phyloP scores from a whole-genome alignment of 1,140 invertebrate genomes.

The Aphidius gifuensis region DNA sequence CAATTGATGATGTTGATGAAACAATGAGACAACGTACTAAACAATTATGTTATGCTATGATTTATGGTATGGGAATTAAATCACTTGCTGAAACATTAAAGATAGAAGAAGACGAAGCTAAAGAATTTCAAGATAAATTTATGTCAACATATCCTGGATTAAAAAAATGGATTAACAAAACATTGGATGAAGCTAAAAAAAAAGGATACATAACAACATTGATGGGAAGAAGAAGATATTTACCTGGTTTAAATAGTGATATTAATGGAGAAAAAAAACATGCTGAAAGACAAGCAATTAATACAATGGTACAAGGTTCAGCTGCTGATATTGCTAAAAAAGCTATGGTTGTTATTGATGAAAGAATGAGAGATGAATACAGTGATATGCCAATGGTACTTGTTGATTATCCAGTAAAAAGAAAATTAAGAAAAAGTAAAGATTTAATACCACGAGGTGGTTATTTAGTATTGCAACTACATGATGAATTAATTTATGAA shows the following conservation, averaged over 20 bases:
- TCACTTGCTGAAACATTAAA: conserved; percentile 78
- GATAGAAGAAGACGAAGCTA: conserved; percentile 78
- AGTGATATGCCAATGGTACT: conserved; percentile 38
- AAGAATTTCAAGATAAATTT: conserved; percentile 78
- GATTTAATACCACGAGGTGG: conserved; percentile 46
- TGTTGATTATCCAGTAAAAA: conserved; percentile 29
- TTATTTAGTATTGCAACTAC: conserved; percentile 82
- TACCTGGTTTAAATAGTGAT: conserved; percentile 73
- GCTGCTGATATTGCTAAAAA: conserved; percentile 92
- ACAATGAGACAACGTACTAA: conserved; percentile 83
- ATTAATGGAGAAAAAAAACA: conserved; percentile 66
- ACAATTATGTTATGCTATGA: conserved; percentile 93
- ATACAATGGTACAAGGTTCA: conserved; percentile 92
- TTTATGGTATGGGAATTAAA: conserved; percentile 94
- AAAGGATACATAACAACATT: conserved; percentile 84
- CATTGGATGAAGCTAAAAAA: conserved; percentile 67
- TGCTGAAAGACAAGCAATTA: conserved; percentile 93
- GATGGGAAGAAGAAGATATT: conserved; percentile 70
- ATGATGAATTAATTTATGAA: conserved; percentile 96
- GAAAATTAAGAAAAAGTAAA: conserved; percentile 41
- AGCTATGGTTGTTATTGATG: conserved; percentile 80
- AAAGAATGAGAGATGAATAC: conserved; percentile 48
- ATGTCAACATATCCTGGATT: conserved; percentile 77
- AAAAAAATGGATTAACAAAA: conserved; percentile 63
- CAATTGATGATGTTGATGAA: conserved; percentile 64